Conservation (phyloP, 2,888 invertebrate genomes). For the Eupithecia exiguata region DNA sequence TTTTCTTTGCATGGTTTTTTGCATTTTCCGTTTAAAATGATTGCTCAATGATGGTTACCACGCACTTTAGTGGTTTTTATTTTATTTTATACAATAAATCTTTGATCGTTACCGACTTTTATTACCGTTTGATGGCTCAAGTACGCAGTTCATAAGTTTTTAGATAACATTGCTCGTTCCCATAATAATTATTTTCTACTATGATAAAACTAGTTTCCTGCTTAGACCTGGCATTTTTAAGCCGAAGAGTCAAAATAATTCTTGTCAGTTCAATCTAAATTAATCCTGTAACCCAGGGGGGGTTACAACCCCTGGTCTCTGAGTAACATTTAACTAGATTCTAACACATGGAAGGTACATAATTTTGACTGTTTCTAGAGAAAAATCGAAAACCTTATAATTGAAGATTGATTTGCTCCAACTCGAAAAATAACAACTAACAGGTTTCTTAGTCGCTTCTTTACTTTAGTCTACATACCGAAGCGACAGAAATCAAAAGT, state of each 20-base stretch:
- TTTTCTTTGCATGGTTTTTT: conserved; percentile 38
- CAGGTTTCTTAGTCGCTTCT: no score
- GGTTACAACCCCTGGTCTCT: no score
- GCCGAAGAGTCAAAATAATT: not conserved
- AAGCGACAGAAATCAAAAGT: no score
- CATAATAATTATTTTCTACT: conserved; percentile 2
- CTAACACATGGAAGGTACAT: not conserved
- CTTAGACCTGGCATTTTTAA: not conserved
- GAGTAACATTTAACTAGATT: not conserved
- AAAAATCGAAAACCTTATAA: not conserved
- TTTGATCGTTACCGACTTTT: conserved; percentile 51
- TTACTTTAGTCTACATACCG: no score
- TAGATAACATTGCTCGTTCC: conserved; percentile 33
- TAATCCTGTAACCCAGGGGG: no score
- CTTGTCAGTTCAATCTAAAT: not conserved
- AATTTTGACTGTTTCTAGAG: not conserved
- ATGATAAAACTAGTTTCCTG: not conserved
- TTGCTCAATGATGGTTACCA: conserved; percentile 53
- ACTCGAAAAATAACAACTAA: no score
- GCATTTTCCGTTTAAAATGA: conserved; percentile 54
- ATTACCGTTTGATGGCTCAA: conserved; percentile 45
- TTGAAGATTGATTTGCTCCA: no score
- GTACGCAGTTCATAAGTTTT: conserved; percentile 24
- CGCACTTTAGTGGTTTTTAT: conserved; percentile 56
- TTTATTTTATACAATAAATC: conserved; percentile 49